These are phyloP conservation scores for Amblyornis subalaris DNA, from an alignment of 2,113 vertebrate species.

Conservation along the genomic window DNA sequence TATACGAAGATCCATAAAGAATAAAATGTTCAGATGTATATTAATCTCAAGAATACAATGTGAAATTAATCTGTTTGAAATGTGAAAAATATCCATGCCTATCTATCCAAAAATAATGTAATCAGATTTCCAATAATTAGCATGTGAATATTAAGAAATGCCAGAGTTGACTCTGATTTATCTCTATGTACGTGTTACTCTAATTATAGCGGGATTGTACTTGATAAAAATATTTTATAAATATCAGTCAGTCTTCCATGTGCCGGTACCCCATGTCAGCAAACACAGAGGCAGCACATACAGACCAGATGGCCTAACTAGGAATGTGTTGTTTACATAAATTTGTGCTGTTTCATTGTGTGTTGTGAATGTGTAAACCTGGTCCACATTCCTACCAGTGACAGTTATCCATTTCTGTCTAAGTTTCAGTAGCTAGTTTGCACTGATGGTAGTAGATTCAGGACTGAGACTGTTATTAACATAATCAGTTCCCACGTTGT, in stretches of 20 bases:
- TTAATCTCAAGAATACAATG: neutral
- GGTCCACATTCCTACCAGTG: neutral
- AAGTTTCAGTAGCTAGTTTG: neutral
- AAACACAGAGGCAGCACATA: conserved; percentile 4
- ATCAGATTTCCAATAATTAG: neutral
- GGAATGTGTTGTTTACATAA: conserved; percentile 7
- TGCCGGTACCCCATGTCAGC: neutral
- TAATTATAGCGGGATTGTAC: conserved; percentile 21
- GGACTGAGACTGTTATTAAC: neutral
- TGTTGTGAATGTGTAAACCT: neutral
- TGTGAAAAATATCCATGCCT: neutral
- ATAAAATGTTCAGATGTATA: neutral
- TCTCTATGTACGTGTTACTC: neutral
- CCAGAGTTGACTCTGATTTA: neutral
- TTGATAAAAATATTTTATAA: conserved; percentile 46
- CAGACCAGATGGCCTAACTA: conserved; percentile 9
- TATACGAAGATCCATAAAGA: neutral
- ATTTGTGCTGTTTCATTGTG: neutral
- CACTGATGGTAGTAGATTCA: neutral
- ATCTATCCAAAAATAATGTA: neutral
- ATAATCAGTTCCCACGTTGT: neutral
- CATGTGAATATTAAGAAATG: neutral
- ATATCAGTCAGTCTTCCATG: neutral
- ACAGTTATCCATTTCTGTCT: neutral
- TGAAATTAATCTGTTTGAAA: neutral